Evolutionary conservation across 2,113 vertebrate species (phyloP).

Genomic region (Carettochelys insculpta): DNA sequence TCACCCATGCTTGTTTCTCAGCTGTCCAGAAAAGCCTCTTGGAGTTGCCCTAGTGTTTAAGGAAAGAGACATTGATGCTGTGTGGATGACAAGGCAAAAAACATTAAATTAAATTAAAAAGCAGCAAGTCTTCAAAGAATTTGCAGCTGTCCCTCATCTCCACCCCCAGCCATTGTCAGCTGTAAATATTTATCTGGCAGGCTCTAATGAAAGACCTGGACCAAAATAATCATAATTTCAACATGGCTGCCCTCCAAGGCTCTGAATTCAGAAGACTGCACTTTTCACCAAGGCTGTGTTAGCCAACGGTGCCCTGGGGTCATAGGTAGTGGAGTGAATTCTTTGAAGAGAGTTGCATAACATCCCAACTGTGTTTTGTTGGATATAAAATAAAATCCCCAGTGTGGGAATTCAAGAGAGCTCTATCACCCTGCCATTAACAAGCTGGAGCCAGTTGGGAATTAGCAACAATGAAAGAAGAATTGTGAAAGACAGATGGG

Average conservation of each 20-base stretch:
- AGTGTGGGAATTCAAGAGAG: background rate
- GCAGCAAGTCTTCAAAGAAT: slow-evolving; percentile 55
- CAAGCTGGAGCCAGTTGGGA: background rate
- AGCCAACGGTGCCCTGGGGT: background rate
- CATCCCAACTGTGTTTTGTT: background rate
- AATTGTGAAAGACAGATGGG: background rate
- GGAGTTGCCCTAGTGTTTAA: background rate
- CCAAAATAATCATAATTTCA: slow-evolving; percentile 63
- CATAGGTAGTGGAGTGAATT: background rate
- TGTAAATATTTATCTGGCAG: slow-evolving; percentile 75
- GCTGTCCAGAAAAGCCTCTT: background rate
- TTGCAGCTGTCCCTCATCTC: slow-evolving; percentile 63
- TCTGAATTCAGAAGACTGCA: background rate
- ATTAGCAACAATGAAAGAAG: background rate
- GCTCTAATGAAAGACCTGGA: slow-evolving; percentile 62
- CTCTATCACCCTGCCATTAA: background rate
- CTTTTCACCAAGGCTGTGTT: background rate
- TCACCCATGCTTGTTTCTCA: background rate
- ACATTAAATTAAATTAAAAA: slow-evolving; percentile 51
- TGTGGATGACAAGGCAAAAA: slow-evolving; percentile 40
- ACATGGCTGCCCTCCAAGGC: slow-evolving; percentile 58
- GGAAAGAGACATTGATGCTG: slow-evolving; percentile 6
- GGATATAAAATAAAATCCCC: background rate
- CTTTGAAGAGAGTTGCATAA: background rate
- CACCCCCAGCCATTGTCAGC: slow-evolving; percentile 48